Evolutionary conservation across 2,888 invertebrate genomes (phyloP).

Genomic region (Bibio marci): DNA sequence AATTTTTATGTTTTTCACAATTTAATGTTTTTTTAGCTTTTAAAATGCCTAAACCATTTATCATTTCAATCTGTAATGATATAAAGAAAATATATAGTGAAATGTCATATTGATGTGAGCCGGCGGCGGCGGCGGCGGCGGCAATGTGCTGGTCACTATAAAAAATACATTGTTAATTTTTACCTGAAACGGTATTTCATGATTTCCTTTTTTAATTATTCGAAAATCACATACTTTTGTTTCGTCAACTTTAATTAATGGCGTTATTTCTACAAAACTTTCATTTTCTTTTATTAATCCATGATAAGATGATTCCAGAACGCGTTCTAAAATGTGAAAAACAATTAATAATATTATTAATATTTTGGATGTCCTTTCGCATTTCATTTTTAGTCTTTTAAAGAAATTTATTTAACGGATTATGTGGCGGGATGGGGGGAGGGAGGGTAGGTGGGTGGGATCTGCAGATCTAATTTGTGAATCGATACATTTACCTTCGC

Average conservation of each 20-base stretch:
- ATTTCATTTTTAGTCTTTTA: too few species aligned
- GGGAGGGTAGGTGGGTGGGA: too few species aligned
- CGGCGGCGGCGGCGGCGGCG: background rate
- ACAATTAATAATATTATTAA: slow-evolving; percentile 2
- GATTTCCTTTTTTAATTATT: slow-evolving; percentile 81
- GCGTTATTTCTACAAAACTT: slow-evolving; percentile 80
- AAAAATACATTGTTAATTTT: slow-evolving; percentile 10
- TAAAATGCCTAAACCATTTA: slow-evolving; percentile 62
- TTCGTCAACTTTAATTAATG: slow-evolving; percentile 71
- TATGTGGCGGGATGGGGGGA: too few species aligned
- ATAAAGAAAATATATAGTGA: too few species aligned
- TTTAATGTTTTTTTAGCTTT: slow-evolving; percentile 70
- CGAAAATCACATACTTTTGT: slow-evolving; percentile 70
- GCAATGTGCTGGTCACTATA: background rate
- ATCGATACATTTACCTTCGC: too few species aligned
- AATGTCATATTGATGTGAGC: background rate
- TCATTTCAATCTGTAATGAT: slow-evolving; percentile 42
- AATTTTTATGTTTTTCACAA: slow-evolving; percentile 85
- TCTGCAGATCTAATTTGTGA: too few species aligned
- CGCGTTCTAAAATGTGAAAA: slow-evolving; percentile 18
- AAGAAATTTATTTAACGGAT: too few species aligned
- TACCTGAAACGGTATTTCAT: slow-evolving; percentile 84
- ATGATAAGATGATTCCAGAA: slow-evolving; percentile 75
- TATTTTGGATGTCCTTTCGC: too few species aligned
- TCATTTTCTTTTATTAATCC: slow-evolving; percentile 87